These are phyloP conservation scores for Nesogale talazaci DNA, from an alignment of 2,113 vertebrate genomes.

Conservation along the genomic window DNA sequence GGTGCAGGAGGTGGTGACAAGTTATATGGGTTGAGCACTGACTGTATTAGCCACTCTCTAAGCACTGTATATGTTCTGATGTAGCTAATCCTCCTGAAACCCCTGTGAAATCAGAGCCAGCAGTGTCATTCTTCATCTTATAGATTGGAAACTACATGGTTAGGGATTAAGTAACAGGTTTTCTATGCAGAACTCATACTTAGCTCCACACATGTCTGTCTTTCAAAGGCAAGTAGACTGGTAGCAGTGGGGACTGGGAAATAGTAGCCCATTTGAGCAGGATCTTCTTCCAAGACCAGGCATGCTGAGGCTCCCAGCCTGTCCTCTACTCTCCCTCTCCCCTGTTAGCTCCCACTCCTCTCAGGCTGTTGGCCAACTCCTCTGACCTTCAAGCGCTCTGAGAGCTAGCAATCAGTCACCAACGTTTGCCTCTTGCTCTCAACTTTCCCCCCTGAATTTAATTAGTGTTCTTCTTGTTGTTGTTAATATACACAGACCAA, in stretches of 20 bases:
- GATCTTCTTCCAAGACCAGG: background rate
- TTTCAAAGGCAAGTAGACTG: background rate
- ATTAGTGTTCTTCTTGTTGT: too few species aligned
- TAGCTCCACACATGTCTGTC: background rate
- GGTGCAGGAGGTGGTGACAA: background rate
- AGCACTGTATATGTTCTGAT: too few species aligned
- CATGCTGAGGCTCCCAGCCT: background rate
- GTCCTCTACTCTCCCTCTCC: background rate
- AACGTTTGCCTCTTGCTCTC: too few species aligned
- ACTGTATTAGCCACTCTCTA: too few species aligned
- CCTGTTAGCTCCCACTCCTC: background rate
- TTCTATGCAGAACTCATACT: background rate
- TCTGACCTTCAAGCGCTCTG: background rate
- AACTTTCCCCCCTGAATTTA: too few species aligned
- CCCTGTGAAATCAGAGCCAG: background rate
- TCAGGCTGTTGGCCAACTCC: background rate
- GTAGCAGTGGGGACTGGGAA: background rate
- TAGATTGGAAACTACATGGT: too few species aligned
- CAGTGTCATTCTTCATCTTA: background rate
- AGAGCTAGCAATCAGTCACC: background rate
- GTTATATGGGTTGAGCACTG: background rate
- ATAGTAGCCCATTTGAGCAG: background rate
- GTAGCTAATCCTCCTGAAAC: background rate
- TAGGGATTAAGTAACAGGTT: background rate
- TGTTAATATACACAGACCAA: too few species aligned